A percentile compares a stretch with the other conserved stretches of the same genome.
Conservation (phyloP, 2,888 invertebrate genomes). For the Gibbula magus region DNA sequence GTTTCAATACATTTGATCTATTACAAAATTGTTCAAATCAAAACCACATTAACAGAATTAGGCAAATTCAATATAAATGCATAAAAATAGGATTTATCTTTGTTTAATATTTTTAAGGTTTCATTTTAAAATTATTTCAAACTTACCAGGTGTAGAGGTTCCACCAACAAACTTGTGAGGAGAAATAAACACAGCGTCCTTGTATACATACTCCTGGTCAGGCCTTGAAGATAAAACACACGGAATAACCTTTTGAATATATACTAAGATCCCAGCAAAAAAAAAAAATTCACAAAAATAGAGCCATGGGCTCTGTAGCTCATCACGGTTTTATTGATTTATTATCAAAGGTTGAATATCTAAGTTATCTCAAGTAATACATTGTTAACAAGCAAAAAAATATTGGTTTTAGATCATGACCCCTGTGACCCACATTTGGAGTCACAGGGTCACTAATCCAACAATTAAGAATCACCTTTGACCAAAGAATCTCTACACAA, state of each 20-base stretch:
- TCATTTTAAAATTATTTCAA: background rate
- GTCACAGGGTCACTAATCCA: no score
- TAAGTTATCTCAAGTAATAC: no score
- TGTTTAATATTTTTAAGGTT: background rate
- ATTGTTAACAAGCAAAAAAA: no score
- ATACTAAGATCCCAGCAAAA: background rate
- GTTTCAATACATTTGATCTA: no score
- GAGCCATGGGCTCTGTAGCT: no score
- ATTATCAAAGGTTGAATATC: no score
- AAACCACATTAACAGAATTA: background rate
- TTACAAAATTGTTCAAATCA: no score
- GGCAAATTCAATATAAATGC: conserved; percentile 6
- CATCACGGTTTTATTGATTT: no score
- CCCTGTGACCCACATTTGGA: no score
- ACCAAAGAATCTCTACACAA: no score
- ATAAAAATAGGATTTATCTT: background rate
- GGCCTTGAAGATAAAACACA: conserved; percentile 49
- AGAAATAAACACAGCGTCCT: conserved; percentile 92
- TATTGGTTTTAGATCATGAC: no score
- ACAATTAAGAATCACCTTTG: no score
- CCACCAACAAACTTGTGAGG: conserved; percentile 94
- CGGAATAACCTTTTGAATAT: background rate
- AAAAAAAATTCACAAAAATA: background rate
- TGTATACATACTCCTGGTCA: conserved; percentile 77
- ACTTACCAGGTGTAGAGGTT: conserved; percentile 85